These are phyloP conservation scores for Probosciger aterrimus DNA, from an alignment of 2,113 vertebrate genomes.

Conservation along the genomic window DNA sequence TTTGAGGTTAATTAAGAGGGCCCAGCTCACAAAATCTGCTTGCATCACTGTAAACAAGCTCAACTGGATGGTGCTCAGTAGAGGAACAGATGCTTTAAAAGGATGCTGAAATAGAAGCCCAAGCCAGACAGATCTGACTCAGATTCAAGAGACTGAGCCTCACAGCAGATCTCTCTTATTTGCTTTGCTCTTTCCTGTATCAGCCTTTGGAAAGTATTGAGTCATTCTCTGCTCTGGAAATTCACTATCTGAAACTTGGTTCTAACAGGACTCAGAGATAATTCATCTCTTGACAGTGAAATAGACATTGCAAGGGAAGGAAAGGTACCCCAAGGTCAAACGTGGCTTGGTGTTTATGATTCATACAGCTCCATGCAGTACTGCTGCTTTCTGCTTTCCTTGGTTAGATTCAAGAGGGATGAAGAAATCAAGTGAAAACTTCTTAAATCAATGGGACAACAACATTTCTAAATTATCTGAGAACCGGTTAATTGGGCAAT, in stretches of 20 bases:
- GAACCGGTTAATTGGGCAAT: neutral
- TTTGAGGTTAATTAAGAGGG: neutral
- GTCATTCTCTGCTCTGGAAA: neutral
- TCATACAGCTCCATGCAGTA: neutral
- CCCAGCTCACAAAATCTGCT: neutral
- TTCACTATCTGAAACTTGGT: neutral
- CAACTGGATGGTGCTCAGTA: neutral
- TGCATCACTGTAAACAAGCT: neutral
- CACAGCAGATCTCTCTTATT: neutral
- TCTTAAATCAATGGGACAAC: neutral
- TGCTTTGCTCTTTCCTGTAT: neutral
- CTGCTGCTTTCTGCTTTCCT: neutral
- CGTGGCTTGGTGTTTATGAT: neutral
- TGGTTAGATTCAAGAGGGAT: neutral
- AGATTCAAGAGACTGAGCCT: neutral
- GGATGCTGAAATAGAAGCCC: neutral
- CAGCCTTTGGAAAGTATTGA: neutral
- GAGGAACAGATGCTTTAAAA: neutral
- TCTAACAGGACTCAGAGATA: neutral
- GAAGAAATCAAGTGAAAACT: neutral
- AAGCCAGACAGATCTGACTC: neutral
- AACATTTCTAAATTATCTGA: neutral
- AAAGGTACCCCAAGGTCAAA: slow-evolving; percentile 4
- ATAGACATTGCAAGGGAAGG: neutral
- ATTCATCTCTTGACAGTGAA: slow-evolving; percentile 13